Base-by-base conservation (phyloP, 2,113 vertebrate genomes). In the Dermatemys mawii region DNA sequence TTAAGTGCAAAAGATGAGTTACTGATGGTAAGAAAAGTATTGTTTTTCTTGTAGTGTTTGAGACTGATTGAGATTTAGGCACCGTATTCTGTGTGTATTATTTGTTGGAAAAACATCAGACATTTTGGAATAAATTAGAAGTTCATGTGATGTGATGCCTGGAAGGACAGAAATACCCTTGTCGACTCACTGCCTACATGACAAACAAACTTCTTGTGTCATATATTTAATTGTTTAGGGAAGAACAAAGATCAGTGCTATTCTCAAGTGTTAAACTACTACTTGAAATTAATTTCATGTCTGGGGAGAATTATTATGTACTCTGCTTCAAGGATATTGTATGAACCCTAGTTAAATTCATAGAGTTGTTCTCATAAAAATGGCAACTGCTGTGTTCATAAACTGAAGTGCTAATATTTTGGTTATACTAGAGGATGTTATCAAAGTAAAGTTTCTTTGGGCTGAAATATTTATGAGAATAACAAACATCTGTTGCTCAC, bases 91-190 rank as follows among this genome's bases (percentile, higher is more conserved):
- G 2, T 26, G 76, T 60, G 80, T 0, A 0, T 38, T 80, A 50
- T 94, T 94, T 76, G 46, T 78, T 76, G 67, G 78, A 87, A 97
- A 97, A 97, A 92, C 55, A 96, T 54, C 4, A 87, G 86, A 93
- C 95, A 97, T 90, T 96, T 92, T 97, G 96, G 81, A 97, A 89
- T 78, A 92, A 93, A 86, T 98, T 96, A 98, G 92, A 92, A 97
- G 97, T 97, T 98, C 97, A 97, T n/a, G 27, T 86, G 93, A 96
- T 81, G 86, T 53, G 91, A 95, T 95, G 78, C 81, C 90, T 84
- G 96, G 95, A 89, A 95, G 96, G 89, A 95, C 24, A 97, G 90
- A 92, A 93, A 98, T 91, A 90, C 3, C 94, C 89, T 90, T 76
- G 91, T 97, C 94, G 97, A 54, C 85, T 92, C 63, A 48, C 73